Evolutionary conservation across 2,113 vertebrate genomes (phyloP).

Genomic region (Xiphias gladius): DNA sequence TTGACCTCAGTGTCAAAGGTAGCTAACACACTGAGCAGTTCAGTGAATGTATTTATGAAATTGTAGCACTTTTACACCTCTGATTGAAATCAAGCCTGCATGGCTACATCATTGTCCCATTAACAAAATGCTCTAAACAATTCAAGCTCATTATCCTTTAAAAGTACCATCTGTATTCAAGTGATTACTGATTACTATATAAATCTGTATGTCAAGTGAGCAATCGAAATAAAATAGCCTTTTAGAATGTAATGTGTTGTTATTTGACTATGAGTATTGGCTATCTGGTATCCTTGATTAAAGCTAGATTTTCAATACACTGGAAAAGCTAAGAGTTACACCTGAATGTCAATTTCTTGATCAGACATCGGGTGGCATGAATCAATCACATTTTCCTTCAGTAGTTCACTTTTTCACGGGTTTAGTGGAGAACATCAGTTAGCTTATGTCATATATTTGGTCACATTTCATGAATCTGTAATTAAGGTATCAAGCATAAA

Average conservation of each 20-base stretch:
- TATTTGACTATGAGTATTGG: neutral
- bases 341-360: neutral
- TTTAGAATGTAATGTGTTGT: neutral
- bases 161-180: neutral
- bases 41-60: neutral
- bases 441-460: neutral
- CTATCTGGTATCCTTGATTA: neutral
- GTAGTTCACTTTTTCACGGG: neutral
- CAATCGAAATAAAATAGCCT: neutral
- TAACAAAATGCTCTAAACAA: neutral
- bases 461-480: neutral
- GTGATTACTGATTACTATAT: neutral
- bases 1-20: neutral
- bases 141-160: neutral
- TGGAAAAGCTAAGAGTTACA: neutral
- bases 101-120: neutral
- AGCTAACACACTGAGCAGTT: neutral
- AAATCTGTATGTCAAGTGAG: neutral
- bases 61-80: neutral
- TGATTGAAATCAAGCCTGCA: neutral
- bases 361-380: neutral
- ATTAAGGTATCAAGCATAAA: neutral
- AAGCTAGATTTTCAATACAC: neutral
- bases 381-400: neutral
- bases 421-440: neutral